These are phyloP conservation scores for Papilio elwesi DNA, from an alignment of 2,888 invertebrate species.

Conservation along the genomic window DNA sequence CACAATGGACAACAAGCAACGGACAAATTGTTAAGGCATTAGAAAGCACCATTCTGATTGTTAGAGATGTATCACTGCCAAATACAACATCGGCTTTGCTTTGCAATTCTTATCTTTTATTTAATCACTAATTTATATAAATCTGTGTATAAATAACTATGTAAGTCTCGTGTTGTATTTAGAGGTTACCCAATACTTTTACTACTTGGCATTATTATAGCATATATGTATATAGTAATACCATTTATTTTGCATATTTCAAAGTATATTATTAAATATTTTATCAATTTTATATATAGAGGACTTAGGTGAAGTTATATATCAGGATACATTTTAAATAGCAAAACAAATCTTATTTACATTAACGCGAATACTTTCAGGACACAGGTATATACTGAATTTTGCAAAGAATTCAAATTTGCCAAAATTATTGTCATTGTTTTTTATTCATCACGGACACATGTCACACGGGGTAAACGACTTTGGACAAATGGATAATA, in stretches of 20 bases:
- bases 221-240: neutral
- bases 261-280: neutral
- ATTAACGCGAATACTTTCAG: neutral
- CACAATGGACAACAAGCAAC: constrained; percentile 39
- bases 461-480: neutral
- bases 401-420: neutral
- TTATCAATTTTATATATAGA: neutral
- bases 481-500: neutral
- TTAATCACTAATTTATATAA: neutral
- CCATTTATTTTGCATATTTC: neutral
- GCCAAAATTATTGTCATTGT: neutral
- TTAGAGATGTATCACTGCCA: neutral
- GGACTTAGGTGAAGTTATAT: too few relatives aligned
- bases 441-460: neutral
- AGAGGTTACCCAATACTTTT: neutral
- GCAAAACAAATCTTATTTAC: neutral
- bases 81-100: constrained; percentile 16
- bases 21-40: constrained; percentile 27
- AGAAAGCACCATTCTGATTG: constrained; percentile 28
- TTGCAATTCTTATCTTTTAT: too few relatives aligned
- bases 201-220: constrained; percentile 1
- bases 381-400: neutral
- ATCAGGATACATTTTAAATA: too few relatives aligned
- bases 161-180: neutral
- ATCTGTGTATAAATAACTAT: too few relatives aligned